phyloP scores from a whole-genome alignment of 2,888 invertebrate genomes.

The Crematogaster levior region DNA sequence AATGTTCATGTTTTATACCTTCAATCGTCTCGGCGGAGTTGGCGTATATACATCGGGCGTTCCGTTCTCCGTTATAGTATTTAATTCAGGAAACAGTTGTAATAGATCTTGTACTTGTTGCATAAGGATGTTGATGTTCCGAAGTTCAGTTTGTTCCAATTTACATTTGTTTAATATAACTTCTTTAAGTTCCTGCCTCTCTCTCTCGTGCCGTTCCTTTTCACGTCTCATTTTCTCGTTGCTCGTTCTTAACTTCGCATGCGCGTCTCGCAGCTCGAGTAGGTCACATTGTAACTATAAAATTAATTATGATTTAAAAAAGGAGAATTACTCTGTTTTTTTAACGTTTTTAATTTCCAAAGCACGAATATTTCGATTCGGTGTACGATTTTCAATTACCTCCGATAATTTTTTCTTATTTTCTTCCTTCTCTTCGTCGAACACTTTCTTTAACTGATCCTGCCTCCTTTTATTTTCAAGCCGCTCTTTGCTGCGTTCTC shows the following conservation, averaged over 20 bases:
- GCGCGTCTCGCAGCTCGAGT: constrained; percentile 95
- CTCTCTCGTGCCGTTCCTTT: constrained; percentile 94
- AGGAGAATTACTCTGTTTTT: neutral
- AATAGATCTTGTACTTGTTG: constrained; percentile 93
- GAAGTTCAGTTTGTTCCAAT: constrained; percentile 89
- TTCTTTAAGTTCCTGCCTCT: constrained; percentile 89
- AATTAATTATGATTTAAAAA: constrained; percentile 26
- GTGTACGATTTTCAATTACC: constrained; percentile 77
- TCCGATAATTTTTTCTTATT: constrained; percentile 92
- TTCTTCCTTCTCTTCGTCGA: constrained; percentile 96
- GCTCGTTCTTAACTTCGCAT: constrained; percentile 95
- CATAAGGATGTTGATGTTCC: constrained; percentile 90
- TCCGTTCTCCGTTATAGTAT: constrained; percentile 85
- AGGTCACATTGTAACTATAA: constrained; percentile 94
- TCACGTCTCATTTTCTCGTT: constrained; percentile 96
- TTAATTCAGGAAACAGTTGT: constrained; percentile 91
- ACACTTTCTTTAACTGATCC: constrained; percentile 93
- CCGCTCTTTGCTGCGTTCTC: constrained; percentile 95
- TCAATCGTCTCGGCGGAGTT: constrained; percentile 90
- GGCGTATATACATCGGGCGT: constrained; percentile 88
- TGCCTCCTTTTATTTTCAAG: constrained; percentile 94
- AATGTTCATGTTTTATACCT: constrained; percentile 83
- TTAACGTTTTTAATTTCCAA: neutral
- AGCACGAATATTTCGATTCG: too few species aligned
- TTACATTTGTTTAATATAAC: constrained; percentile 86